Evolutionary conservation across 2,797 vertebrate species (phyloP).

Genomic region (Miichthys miiuy): DNA sequence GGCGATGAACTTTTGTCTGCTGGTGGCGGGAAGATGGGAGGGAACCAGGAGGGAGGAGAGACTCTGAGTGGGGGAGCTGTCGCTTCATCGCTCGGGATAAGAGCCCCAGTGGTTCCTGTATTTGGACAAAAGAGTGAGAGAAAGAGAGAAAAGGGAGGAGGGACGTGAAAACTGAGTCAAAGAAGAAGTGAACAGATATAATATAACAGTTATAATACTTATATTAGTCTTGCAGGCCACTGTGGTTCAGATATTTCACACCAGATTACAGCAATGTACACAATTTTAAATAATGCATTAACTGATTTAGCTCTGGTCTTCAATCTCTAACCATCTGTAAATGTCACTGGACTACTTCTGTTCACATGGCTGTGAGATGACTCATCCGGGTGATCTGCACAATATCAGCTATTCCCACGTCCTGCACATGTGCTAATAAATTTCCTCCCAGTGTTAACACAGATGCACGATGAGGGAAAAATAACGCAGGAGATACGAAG

Average conservation of each 20-base stretch:
- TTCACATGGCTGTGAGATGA: conserved; percentile 29
- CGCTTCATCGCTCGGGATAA: too few species aligned
- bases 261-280: background rate
- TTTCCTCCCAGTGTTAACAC: background rate
- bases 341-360: conserved; percentile 25
- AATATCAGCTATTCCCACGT: conserved; percentile 34
- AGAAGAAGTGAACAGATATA: too few species aligned
- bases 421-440: conserved; percentile 45
- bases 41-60: too few species aligned
- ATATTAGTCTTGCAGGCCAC: too few species aligned
- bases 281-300: conserved; percentile 10
- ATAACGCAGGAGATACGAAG: conserved; percentile 31
- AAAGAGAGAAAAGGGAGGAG: too few species aligned
- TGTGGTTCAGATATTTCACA: background rate
- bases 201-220: too few species aligned
- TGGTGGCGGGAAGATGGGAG: too few species aligned
- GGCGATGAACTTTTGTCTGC: too few species aligned
- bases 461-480: background rate
- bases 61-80: too few species aligned
- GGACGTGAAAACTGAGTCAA: too few species aligned
- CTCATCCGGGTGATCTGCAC: conserved; percentile 42
- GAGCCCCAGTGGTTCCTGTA: too few species aligned
- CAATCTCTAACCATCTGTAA: conserved; percentile 11
- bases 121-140: too few species aligned
- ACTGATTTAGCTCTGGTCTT: background rate